Base-by-base conservation (phyloP, 2,888 invertebrate species). In the Drosophila lacicola region DNA sequence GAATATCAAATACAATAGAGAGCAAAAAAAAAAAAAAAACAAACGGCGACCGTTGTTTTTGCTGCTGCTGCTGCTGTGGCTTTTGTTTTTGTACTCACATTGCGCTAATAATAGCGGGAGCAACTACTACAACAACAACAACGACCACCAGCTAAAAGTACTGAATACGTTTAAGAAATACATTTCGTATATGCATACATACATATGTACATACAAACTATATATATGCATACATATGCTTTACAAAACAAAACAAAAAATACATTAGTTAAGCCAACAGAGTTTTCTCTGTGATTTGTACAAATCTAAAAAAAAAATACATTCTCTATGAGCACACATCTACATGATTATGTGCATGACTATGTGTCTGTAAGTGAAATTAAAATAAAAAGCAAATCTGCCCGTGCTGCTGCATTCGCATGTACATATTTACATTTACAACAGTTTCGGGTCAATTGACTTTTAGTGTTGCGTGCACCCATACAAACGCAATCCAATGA, bases 361-460 rank as follows among this genome's bases (percentile, higher is more conserved):
- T 62, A 19, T 67, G 41, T 49, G 41, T 47, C 42, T 67, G 51
- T 53, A 66, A 66, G 39, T 56, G 55, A 63, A 64, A 64, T 62
- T 74, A 60, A 70, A 61, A 54, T 62, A 62, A 76, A 70, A 61
- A 53, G 56, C 41, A 70, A 74, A 70, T 63, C 62, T 70, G 44
- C 34, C 29, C 25, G 51, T 37, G 47, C 36, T 56, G 76, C 41
- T 64, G 71, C 71, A 75, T 29, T 71, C 33, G 45, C 54, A 50
- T 25, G 11, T 44, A 54, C 14, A 49, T 54, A 65, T 45, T 44
- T 56, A 61, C 55, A 64, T 65, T 55, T 51, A 72, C 55, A 74
- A 71, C 63, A 68, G 82, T 82, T 85, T 85, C 70, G 82, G 83
- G 82, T 88, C 89, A 82, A 88, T 82, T 82, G 89, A 88, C 82